Conservation (phyloP, 2,888 invertebrate genomes). For the Amaurobius ferox region DNA sequence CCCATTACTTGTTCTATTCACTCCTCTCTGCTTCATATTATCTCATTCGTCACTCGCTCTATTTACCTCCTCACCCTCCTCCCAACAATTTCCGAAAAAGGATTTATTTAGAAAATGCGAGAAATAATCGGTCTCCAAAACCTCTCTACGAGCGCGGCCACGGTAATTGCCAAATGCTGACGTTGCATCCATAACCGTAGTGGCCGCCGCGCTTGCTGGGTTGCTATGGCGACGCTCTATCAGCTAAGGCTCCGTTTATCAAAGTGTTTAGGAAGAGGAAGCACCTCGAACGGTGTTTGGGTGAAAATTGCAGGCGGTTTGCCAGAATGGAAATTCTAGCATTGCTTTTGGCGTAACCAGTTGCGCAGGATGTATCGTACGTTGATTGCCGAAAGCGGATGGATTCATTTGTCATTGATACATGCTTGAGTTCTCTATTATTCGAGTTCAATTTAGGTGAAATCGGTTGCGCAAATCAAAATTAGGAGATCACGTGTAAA, state of each 20-base stretch:
- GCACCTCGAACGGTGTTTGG: conserved; percentile 57
- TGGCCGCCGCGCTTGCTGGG: conserved; percentile 28
- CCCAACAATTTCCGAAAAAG: conserved; percentile 67
- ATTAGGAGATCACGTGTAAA: no score
- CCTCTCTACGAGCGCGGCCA: conserved; percentile 30
- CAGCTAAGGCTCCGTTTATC: conserved; percentile 67
- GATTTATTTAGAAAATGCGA: conserved; percentile 72
- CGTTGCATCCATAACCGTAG: conserved; percentile 70
- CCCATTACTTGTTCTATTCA: conserved; percentile 70
- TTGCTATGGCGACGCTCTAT: conserved; percentile 64
- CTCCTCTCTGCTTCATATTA: conserved; percentile 62
- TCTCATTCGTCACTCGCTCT: conserved; percentile 71
- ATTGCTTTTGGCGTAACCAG: conserved; percentile 22
- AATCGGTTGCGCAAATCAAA: no score
- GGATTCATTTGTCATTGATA: no score
- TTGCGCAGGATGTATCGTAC: not conserved
- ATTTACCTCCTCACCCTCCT: conserved; percentile 44
- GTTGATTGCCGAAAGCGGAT: no score
- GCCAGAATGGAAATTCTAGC: conserved; percentile 28
- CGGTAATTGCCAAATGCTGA: conserved; percentile 72
- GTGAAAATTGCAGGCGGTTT: conserved; percentile 39
- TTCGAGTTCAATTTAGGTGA: no score
- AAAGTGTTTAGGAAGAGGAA: conserved; percentile 54
- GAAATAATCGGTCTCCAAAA: conserved; percentile 70
- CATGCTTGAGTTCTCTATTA: no score